Percentiles rank a stretch among this genome's conserved stretches.
Conservation (phyloP, 2,113 vertebrate species). For the Anas platyrhynchos region DNA sequence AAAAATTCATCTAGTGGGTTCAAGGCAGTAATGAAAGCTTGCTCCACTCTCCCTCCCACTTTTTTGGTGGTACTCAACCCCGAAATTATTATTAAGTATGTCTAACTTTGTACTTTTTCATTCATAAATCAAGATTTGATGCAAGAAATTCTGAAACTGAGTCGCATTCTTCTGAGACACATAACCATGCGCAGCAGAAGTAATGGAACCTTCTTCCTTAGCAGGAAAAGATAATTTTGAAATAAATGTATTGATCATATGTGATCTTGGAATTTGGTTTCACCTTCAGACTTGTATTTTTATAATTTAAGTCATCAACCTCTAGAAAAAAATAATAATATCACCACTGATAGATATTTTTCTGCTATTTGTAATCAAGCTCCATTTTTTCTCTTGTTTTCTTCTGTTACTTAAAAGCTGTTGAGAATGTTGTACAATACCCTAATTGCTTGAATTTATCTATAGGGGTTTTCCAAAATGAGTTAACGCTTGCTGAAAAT, state of each 20-base stretch:
- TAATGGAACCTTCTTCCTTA: not conserved
- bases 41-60: not conserved
- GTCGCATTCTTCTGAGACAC: not conserved
- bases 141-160: not conserved
- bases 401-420: not conserved
- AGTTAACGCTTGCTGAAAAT: not conserved
- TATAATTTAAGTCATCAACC: too few relatives aligned
- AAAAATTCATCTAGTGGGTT: not conserved
- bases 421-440: not conserved
- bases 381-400: not conserved
- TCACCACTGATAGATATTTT: not conserved
- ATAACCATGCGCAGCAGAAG: not conserved
- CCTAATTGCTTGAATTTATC: not conserved
- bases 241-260: not conserved
- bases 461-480: not conserved
- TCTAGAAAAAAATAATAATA: not conserved
- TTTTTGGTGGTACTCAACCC: not conserved
- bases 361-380: not conserved
- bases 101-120: not conserved
- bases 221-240: not conserved
- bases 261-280: not conserved
- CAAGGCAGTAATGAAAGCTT: not conserved
- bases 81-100: not conserved
- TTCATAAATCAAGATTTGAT: not conserved
- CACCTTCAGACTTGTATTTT: not conserved